These are phyloP conservation scores for Geodia barretti DNA, from an alignment of 37 sponge, comb jelly and placozoan genomes.

Conservation along the genomic window DNA sequence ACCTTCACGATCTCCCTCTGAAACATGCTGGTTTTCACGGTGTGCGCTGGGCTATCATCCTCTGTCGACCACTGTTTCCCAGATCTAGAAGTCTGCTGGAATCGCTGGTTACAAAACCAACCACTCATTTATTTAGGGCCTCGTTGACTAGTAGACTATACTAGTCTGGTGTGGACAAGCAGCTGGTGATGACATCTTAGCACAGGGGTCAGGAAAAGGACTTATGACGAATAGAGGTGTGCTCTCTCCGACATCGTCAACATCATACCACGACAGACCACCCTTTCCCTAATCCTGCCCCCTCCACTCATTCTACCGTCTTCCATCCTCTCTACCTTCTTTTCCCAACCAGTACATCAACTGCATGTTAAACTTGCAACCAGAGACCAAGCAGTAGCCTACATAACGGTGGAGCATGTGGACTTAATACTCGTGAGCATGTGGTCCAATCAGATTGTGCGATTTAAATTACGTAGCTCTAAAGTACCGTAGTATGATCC, in stretches of 20 bases:
- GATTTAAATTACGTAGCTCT: not conserved
- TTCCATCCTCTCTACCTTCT: not conserved
- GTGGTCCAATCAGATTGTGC: not conserved
- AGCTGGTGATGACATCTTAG: too few relatives aligned
- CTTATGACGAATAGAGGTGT: too few relatives aligned
- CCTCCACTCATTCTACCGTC: not conserved
- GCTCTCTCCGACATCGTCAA: too few relatives aligned
- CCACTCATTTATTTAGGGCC: slow-evolving; percentile 8
- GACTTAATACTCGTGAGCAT: not conserved
- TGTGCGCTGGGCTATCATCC: slow-evolving; percentile 4
- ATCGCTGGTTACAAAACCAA: too few relatives aligned
- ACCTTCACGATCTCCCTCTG: not conserved
- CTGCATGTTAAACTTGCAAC: not conserved
- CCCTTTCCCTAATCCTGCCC: not conserved
- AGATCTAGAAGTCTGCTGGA: slow-evolving; percentile 5
- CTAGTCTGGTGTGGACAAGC: too few relatives aligned
- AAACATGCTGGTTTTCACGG: not conserved
- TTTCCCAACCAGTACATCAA: not conserved
- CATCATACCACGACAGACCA: too few relatives aligned
- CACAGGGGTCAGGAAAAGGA: too few relatives aligned
- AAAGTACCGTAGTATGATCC: too few relatives aligned
- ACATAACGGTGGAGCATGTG: not conserved
- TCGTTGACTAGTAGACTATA: not conserved
- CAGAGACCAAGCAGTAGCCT: not conserved
- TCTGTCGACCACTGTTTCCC: not conserved